Evolutionary conservation across 2,113 vertebrate species (phyloP), one percentile per base, ranked within the genome.

Genomic region (Hippocampus zosterae): DNA sequence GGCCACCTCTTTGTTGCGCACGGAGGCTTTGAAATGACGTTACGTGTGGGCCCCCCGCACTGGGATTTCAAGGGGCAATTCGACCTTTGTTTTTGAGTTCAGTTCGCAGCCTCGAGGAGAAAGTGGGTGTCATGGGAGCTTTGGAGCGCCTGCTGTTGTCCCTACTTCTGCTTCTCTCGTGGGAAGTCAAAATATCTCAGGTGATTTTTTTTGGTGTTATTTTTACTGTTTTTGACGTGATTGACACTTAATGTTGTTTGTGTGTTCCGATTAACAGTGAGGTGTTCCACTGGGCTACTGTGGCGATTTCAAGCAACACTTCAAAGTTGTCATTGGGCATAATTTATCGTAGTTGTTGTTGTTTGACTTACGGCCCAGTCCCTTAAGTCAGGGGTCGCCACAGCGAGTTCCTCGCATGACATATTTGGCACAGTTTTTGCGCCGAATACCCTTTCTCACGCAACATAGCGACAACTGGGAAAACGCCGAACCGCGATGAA

Each of bases 111-210:
- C 12, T 25, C 42, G n/a, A 23, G 3, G 42, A 8, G 40, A 23
- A n/a, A 27, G 27, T 27, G 44, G 75, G 76, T 74, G 71, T 80
- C 67, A 74, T 71, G 74, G 70, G 76, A 67, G 55, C 65, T 44
- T 8, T 76, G 69, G 81, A 74, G 8, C 74, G 72, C 13, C 71
- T 86, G 48, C 70, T 90, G 29, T 55, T 87, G 59, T 19, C 37
- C 12, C 74, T 37, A 37, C 33, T 87, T 37, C 77, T 87, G 16
- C 82, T 88, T 71, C 73, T 90, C 67, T 78, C 77, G 5, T 85
- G 80, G 82, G 72, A 77, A 15, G 81, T 70, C 11, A 70, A 29
- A 27, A 46, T 78, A 0, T 42, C 80, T 48, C 85, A 90, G 89
- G 91, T 92, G 74, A 83, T 42, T 33, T 12, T 52, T 25, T 27